Base-by-base conservation (phyloP, 37 sponge, comb jelly and placozoan genomes). In the Diacarnus erythraeanus region DNA sequence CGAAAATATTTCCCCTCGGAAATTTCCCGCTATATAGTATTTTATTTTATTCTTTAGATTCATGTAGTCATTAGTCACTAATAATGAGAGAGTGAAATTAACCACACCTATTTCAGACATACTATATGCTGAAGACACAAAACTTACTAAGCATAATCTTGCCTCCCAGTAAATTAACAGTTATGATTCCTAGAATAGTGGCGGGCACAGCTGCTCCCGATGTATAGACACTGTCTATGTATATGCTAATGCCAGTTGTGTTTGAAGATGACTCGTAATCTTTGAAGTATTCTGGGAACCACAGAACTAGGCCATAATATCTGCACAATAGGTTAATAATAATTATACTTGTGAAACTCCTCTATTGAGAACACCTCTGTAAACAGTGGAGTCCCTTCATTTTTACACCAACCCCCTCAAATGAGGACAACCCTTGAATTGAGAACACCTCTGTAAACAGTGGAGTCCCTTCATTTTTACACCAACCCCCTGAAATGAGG, bases 281-380 rank as follows among this genome's bases (percentile, higher is more conserved):
- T 63, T 89, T 76, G 43, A 97, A 90, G 72, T 94, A 97, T 64
- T 94, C 97, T 0, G 97, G 97, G 59, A 97, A 94, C 97, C 94
- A 97, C 66, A 97, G 59, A 74, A 82, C 59, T 5, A 97, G 81
- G 21, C 97, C 97, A 71, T 97, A 96, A 70, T 96, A 97, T 26
- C 94, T 93, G 78, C 0, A 56, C 38, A 38, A 59, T 51, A 37
- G 22, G 27, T 17, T 60, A 60, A 60, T 21, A 60, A n/a, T 60
- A 60, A 60, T 60, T 5, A 60, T 3, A 60, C 23, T 60, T n/a
- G 4, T 12, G 12, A 6, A 6, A 47, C 51, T 12, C 12, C 51
- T 47, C 51, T 47, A 47, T 47, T 47, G 12, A 47, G 51, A 12
- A 47, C 12, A 12, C 12, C 51, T 12, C 51, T 47, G 10, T 47